phyloP scores from a whole-genome alignment of 2,888 invertebrate species.

The Phasia obesa region DNA sequence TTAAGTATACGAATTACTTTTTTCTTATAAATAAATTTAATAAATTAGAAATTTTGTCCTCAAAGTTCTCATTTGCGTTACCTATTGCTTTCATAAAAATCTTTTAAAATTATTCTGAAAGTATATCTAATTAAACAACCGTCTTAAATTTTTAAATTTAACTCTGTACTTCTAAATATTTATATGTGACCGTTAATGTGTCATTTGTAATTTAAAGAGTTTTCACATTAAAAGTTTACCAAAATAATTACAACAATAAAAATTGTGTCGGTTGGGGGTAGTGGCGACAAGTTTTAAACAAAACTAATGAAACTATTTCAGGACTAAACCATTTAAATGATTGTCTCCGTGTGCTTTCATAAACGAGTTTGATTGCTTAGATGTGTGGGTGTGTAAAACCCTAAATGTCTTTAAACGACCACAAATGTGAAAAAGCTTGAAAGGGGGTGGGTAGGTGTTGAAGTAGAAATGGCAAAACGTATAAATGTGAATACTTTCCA shows the following conservation, averaged over 20 bases:
- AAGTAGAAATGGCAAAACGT: constrained; percentile 4
- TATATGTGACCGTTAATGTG: constrained; percentile 30
- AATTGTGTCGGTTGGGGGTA: constrained; percentile 22
- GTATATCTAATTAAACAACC: neutral
- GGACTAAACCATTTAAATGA: constrained; percentile 42
- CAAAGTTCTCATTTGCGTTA: too few species aligned
- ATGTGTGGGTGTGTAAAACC: neutral
- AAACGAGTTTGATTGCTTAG: neutral
- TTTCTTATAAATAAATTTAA: too few species aligned
- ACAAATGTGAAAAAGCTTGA: neutral
- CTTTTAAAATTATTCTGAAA: too few species aligned
- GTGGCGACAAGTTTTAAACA: constrained; percentile 10
- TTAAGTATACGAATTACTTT: too few species aligned
- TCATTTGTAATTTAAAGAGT: constrained; percentile 28
- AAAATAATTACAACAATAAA: constrained; percentile 48
- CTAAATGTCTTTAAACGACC: neutral
- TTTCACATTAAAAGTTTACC: constrained; percentile 17
- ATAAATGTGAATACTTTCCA: constrained; percentile 37
- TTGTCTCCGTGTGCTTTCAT: neutral
- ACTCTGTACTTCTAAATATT: neutral
- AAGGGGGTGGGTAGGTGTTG: neutral
- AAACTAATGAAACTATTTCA: constrained; percentile 63
- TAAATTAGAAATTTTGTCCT: too few species aligned
- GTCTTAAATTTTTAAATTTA: neutral
- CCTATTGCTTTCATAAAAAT: too few species aligned